Conservation (phyloP, 92 coral and sea anemone species). For the Desmophyllum pertusum region DNA sequence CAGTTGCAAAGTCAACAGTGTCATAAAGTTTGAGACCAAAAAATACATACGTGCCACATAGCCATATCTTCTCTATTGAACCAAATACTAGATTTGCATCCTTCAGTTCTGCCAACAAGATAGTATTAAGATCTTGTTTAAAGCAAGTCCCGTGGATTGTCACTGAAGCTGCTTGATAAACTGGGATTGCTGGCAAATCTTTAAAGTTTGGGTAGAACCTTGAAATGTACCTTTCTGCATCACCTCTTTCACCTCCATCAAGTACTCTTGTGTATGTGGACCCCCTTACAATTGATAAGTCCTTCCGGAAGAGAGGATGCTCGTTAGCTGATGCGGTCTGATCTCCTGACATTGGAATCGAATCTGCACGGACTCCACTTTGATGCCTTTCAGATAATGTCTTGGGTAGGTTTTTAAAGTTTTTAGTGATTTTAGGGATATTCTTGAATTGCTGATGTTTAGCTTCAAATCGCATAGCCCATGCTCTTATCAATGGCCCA, state of each 20-base stretch:
- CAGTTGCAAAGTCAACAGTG: background rate
- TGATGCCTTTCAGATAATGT: constrained; percentile 14
- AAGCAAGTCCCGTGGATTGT: constrained; percentile 38
- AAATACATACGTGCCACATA: background rate
- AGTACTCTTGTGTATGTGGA: background rate
- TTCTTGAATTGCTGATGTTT: constrained; percentile 38
- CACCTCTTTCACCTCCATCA: background rate
- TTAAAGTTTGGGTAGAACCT: background rate
- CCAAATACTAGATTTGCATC: constrained; percentile 16
- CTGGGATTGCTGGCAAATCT: background rate
- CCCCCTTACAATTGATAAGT: background rate
- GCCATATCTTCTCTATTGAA: constrained; percentile 2
- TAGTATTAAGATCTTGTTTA: constrained; percentile 8
- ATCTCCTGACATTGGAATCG: constrained; percentile 10
- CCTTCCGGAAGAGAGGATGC: constrained; percentile 15
- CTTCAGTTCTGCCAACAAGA: background rate
- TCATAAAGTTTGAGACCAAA: constrained; percentile 21
- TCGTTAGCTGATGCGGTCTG: background rate
- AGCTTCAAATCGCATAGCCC: constrained; percentile 47
- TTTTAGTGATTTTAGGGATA: background rate
- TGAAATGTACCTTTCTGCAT: background rate
- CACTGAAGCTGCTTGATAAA: constrained; percentile 16
- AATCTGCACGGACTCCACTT: constrained; percentile 3
- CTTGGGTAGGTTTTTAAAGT: constrained; percentile 15
- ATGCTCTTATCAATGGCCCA: constrained; percentile 27